Conservation (phyloP, 2,888 invertebrate genomes). For the Tuberolachnus salignus region DNA sequence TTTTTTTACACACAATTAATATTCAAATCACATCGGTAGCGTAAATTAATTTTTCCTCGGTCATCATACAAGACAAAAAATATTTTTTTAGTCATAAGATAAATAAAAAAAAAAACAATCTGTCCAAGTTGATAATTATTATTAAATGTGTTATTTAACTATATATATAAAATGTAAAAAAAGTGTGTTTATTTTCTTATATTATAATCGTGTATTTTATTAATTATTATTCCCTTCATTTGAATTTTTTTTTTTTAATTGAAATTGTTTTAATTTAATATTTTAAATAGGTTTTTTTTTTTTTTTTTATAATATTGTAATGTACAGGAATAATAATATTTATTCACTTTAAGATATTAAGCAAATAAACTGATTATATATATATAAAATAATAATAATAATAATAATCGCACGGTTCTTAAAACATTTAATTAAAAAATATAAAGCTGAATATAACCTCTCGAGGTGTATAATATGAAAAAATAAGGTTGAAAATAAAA, state of each 20-base stretch:
- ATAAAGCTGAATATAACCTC: not conserved
- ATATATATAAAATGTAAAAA: not conserved
- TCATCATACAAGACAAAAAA: not conserved
- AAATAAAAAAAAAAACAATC: not conserved
- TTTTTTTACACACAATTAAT: conserved; percentile 6
- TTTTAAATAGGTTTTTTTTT: conserved; percentile 18
- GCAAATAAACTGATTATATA: not conserved
- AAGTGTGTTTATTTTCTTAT: conserved; percentile 13
- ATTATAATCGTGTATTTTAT: not conserved
- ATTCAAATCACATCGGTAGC: conserved; percentile 27
- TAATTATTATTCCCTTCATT: conserved; percentile 9
- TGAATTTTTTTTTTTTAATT: conserved; percentile 8
- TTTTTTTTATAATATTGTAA: too few species aligned
- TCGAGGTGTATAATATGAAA: not conserved
- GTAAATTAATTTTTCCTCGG: conserved; percentile 10
- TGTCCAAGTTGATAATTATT: too few species aligned
- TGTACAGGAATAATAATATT: conserved; percentile 14
- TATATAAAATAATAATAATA: not conserved
- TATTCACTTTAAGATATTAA: not conserved
- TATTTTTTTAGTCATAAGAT: conserved; percentile 5
- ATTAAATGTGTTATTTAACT: too few species aligned
- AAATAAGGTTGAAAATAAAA: not conserved
- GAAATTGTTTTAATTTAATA: not conserved
- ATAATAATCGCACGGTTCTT: not conserved
- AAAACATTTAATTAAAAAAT: conserved; percentile 26